Evolutionary conservation across 2,113 vertebrate genomes (phyloP), one percentile per base, ranked within the genome.

Genomic region (Embiotoca jacksoni): DNA sequence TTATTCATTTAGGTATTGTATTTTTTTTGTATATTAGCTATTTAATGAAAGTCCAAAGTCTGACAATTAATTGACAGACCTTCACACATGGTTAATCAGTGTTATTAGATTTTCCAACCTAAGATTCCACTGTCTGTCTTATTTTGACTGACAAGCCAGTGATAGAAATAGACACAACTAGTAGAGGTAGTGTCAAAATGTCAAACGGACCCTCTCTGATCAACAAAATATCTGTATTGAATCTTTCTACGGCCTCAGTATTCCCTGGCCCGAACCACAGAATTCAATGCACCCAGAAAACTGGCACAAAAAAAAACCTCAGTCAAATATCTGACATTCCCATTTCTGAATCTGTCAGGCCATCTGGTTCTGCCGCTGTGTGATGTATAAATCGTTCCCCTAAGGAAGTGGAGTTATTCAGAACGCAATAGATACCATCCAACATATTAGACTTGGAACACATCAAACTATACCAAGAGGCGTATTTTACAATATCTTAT

Each of bases 381-480:
- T 79, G 78, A 88, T 89, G 88, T 82, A 86, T 86, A 88, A 90
- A 89, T 76, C 47, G 53, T 72, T 93, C 83, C 81, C 88, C 75
- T 37, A 91, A 92, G 84, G 95, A 94, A 90, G 92, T 82, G 77
- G 78, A 86, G 80, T 83, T 69, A 72, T 81, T 86, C 84, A 89
- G 49, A 75, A 89, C 62, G 60, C 61, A 30, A 39, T 44, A 62
- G 74, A 83, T 71, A 78, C 52, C 13, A 61, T 74, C 80, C 70
- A 53, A 50, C 60, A 39, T 80, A 73, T 82, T 72, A 72, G 71
- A 84, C 7, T 31, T 59, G 23, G 60, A 59, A 47, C 68, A 46
- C 3, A 7, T 70, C 66, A 80, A 53, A 52, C 62, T 31, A 31
- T 61, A 84, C 53, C 75, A 63, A 63, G 52, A 78, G 33, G 59